Percentiles rank a stretch among this genome's conserved stretches.
phyloP scores from a whole-genome alignment of 2,888 invertebrate genomes.

The Cataglyphis cursor region DNA sequence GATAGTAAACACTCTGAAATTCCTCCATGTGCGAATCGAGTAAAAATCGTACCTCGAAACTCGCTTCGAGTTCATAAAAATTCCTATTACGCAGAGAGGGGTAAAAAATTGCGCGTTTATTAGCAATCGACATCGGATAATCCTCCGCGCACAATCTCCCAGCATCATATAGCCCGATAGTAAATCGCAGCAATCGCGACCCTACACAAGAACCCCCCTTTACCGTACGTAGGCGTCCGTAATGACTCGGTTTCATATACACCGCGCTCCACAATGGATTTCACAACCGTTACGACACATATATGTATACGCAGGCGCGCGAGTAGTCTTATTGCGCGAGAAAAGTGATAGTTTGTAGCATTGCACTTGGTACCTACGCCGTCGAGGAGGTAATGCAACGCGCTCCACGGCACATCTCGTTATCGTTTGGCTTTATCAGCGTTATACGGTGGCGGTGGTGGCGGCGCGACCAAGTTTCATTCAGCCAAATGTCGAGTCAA shows the following conservation, averaged over 20 bases:
- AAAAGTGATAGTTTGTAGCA: constrained; percentile 55
- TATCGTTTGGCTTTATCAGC: constrained; percentile 43
- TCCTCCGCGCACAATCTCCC: not conserved
- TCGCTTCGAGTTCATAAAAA: not conserved
- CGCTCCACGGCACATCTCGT: constrained; percentile 42
- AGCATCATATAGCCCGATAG: constrained; percentile 1
- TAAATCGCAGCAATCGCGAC: constrained; percentile 32
- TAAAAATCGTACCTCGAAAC: not conserved
- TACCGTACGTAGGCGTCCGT: constrained; percentile 30
- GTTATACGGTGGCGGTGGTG: not conserved
- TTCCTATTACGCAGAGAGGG: not conserved
- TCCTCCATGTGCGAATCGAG: not conserved
- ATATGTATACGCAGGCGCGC: constrained; percentile 11
- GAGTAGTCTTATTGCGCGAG: constrained; percentile 46
- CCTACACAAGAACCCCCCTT: not conserved
- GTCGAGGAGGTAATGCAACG: constrained; percentile 27
- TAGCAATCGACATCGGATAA: constrained; percentile 26
- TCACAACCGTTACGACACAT: constrained; percentile 50
- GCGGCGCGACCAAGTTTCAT: constrained; percentile 14
- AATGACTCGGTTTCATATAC: constrained; percentile 50
- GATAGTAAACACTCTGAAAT: no score
- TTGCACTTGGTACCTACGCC: constrained; percentile 40
- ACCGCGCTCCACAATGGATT: constrained; percentile 47
- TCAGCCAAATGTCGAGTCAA: constrained; percentile 23
- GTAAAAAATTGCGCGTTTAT: constrained; percentile 9